Conservation (phyloP, 2,113 vertebrate genomes). For the Cacatua alba region DNA sequence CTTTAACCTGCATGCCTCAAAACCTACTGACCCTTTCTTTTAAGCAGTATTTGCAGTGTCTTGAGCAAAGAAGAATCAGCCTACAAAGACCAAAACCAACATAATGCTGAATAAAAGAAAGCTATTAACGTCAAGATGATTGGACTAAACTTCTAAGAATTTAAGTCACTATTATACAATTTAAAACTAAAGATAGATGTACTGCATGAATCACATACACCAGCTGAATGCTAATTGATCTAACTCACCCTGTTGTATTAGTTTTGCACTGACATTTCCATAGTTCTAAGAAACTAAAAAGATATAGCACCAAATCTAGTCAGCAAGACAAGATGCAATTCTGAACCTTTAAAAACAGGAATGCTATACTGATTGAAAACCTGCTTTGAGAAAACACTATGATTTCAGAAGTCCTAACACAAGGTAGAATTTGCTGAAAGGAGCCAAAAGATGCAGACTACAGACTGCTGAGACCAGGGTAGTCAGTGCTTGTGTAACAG, state of each 20-base stretch:
- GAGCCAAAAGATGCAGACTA: constrained; percentile 15
- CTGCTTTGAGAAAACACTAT: background rate
- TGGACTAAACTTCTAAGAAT: constrained; percentile 15
- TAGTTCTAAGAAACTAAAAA: background rate
- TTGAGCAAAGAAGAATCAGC: background rate
- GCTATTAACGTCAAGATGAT: constrained; percentile 64
- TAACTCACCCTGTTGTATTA: background rate
- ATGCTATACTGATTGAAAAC: background rate
- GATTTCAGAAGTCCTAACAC: background rate
- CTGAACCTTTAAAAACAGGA: background rate
- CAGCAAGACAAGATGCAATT: background rate
- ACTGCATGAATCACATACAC: constrained; percentile 17
- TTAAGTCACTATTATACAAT: constrained; percentile 20
- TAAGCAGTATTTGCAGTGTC: background rate
- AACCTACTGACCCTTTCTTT: background rate
- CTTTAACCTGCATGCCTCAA: background rate
- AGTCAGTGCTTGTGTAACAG: constrained; percentile 42
- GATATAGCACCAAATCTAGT: background rate
- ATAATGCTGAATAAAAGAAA: background rate
- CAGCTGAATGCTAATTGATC: constrained; percentile 57
- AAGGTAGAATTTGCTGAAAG: background rate
- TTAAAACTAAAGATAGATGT: constrained; percentile 56
- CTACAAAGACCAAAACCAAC: background rate
- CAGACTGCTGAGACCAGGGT: background rate
- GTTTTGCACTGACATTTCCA: background rate